These are phyloP conservation scores for Spodoptera littoralis DNA, from an alignment of 2,888 invertebrate species.

Conservation along the genomic window DNA sequence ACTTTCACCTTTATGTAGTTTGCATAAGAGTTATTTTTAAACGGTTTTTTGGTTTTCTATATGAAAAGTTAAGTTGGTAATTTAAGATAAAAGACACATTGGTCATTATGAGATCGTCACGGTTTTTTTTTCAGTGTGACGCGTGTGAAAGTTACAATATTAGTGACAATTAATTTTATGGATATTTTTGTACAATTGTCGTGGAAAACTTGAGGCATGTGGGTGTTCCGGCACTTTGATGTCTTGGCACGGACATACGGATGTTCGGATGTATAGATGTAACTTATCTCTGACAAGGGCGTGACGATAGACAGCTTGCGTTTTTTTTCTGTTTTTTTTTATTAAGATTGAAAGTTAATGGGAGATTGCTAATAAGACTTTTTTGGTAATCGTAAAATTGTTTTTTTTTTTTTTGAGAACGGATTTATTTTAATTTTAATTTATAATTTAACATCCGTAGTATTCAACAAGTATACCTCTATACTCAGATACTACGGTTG, in stretches of 20 bases:
- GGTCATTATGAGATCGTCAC: constrained; percentile 77
- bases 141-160: constrained; percentile 77
- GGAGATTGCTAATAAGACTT: constrained; percentile 5
- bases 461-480: no score
- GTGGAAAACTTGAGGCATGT: constrained; percentile 75
- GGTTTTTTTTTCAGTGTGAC: constrained; percentile 68
- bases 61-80: constrained; percentile 38
- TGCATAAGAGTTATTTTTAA: constrained; percentile 50
- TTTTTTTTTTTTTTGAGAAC: neutral
- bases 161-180: constrained; percentile 85
- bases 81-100: constrained; percentile 68
- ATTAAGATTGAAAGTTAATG: no score
- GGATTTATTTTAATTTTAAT: neutral
- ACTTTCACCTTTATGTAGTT: constrained; percentile 16
- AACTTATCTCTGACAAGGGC: constrained; percentile 3
- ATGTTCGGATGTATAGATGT: constrained; percentile 2
- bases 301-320: neutral
- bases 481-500: no score
- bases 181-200: constrained; percentile 81
- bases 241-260: constrained; percentile 19
- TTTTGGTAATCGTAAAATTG: no score
- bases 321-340: neutral
- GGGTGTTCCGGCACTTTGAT: constrained; percentile 61
- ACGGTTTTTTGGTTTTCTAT: neutral
- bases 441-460: no score